phyloP scores from a whole-genome alignment of 2,113 vertebrate genomes.

The Noturus placidus region DNA sequence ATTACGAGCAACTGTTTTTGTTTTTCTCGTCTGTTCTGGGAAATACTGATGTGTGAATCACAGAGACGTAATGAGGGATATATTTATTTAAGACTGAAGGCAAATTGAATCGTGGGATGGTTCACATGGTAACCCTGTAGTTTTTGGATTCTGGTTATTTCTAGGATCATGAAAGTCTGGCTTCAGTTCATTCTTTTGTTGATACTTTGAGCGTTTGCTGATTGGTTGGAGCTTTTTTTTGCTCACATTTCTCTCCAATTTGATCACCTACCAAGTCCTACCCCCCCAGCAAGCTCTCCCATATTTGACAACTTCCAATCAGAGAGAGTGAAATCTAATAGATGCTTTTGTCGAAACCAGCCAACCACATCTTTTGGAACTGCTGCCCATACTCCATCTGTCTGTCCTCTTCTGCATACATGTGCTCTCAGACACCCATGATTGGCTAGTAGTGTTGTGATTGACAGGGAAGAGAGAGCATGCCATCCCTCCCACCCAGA shows the following conservation, averaged over 20 bases:
- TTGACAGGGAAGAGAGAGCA: background rate
- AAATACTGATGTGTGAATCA: background rate
- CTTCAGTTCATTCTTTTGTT: conserved; percentile 2
- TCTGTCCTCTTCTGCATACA: background rate
- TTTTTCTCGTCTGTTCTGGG: background rate
- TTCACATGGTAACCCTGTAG: background rate
- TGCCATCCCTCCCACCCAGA: background rate
- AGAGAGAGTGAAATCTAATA: background rate
- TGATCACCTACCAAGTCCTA: background rate
- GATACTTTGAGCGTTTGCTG: conserved; percentile 18
- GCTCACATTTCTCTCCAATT: background rate
- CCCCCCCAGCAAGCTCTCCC: background rate
- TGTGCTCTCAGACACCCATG: background rate
- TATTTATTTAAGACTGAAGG: conserved; percentile 36
- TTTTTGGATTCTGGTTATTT: conserved; percentile 10
- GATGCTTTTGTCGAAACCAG: background rate
- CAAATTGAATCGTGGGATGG: background rate
- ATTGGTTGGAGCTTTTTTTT: background rate
- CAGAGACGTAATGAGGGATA: conserved; percentile 19
- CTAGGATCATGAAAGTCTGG: conserved; percentile 16
- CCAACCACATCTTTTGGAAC: background rate
- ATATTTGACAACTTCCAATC: background rate
- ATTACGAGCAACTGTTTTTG: background rate
- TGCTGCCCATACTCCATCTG: background rate
- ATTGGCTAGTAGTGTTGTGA: background rate